Evolutionary conservation across 2,888 invertebrate genomes (phyloP), one percentile per base, ranked within the genome.

Genomic region (Apomyelois bistriatella): DNA sequence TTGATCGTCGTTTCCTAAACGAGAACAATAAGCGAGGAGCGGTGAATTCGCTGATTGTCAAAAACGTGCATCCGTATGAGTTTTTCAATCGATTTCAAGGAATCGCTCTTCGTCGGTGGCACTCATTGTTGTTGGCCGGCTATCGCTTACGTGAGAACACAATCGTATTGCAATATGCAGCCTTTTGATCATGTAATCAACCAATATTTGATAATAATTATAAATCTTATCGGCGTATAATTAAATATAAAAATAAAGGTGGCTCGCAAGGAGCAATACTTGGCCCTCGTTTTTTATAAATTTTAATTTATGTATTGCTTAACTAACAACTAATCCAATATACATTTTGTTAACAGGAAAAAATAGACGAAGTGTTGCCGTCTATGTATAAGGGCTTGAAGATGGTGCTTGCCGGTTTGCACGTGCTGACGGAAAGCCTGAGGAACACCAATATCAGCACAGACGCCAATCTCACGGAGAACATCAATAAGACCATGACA

Each of bases 321-420:
- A n/a, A n/a, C n/a, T n/a, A 12, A 40, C 7, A 16, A 15, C 22
- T 9, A 4, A 48, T 54, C 7, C 35, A 22, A 22, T 22, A 52
- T 41, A 51, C 8, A 62, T 48, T 58, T 37, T 82, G 65, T 78
- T 60, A 53, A 65, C 79, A 89, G 89, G 64, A 59, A 58, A 72
- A 80, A 10, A 78, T 86, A 36, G 76, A 87, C 52, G 65, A 73
- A 10, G 62, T 76, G n/a, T 79, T 95, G 64, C 87, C 93, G 50
- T 83, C 92, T 53, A 90, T 93, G 71, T 95, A 93, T 82, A 91
- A 92, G 67, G 92, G 92, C 60, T 83, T 95, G 74, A 95, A 95
- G 79, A 92, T 92, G 84, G 91, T 93, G 57, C 94, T 94, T 1
- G 94, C 95, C 5, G 94, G 93, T 28, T 72, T 95, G 54, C 92